phyloP scores from a whole-genome alignment of 2,797 vertebrate species.

The Manis javanica region DNA sequence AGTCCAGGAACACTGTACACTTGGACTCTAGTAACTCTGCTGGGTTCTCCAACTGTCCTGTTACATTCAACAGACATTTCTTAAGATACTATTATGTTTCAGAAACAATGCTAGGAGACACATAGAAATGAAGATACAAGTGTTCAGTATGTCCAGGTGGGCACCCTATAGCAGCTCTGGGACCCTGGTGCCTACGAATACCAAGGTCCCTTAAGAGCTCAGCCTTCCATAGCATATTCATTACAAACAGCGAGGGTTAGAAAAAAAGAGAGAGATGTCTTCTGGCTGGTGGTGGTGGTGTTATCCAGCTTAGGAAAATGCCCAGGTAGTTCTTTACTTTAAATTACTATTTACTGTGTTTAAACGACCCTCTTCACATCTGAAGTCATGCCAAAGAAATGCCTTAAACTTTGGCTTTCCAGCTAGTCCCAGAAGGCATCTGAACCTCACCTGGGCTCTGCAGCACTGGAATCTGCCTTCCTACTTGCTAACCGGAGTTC shows the following conservation, averaged over 20 bases:
- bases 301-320: not conserved
- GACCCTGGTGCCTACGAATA: not conserved
- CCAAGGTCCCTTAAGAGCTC: not conserved
- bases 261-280: not conserved
- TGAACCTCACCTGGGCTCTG: not conserved
- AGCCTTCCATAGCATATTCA: constrained; percentile 11
- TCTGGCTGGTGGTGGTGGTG: not conserved
- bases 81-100: not conserved
- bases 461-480: not conserved
- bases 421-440: not conserved
- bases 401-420: not conserved
- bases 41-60: not conserved
- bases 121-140: not conserved
- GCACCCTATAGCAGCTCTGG: not conserved
- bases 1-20: not conserved
- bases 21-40: not conserved
- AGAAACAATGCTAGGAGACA: not conserved
- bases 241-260: not conserved
- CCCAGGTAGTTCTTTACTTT: not conserved
- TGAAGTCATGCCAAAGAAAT: not conserved
- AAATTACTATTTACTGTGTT: not conserved
- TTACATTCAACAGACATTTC: not conserved
- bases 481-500: not conserved
- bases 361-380: not conserved
- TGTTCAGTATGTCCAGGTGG: not conserved